phyloP scores from a whole-genome alignment of 2,113 vertebrate genomes.

The Guaruba guarouba region DNA sequence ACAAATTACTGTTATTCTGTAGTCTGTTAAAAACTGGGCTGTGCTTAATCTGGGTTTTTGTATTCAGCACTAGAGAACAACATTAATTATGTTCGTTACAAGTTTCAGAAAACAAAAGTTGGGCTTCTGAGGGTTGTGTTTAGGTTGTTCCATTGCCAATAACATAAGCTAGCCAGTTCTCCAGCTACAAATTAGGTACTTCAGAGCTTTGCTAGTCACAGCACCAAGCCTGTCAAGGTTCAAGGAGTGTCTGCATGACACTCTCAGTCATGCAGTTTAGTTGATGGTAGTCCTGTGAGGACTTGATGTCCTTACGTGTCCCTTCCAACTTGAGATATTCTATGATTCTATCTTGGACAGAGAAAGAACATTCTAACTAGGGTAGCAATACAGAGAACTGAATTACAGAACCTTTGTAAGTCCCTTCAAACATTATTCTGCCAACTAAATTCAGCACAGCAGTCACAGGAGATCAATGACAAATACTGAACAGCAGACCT shows the following conservation, averaged over 20 bases:
- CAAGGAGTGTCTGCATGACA: not conserved
- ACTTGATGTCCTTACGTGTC: not conserved
- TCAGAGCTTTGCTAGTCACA: not conserved
- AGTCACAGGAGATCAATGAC: not conserved
- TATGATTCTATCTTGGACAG: not conserved
- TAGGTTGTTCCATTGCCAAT: not conserved
- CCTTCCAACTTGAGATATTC: not conserved
- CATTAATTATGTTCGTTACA: not conserved
- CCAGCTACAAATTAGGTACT: not conserved
- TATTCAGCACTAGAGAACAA: not conserved
- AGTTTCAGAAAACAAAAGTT: not conserved
- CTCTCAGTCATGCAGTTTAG: not conserved
- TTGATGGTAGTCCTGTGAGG: not conserved
- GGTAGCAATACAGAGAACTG: not conserved
- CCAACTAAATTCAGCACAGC: not conserved
- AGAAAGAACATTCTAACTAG: not conserved
- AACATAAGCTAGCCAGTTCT: not conserved
- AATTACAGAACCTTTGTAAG: not conserved
- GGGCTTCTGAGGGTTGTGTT: not conserved
- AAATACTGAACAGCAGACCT: not conserved
- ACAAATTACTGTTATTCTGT: not conserved
- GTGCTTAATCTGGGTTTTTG: not conserved
- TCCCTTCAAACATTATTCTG: not conserved
- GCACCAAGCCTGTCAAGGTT: not conserved
- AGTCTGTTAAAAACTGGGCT: not conserved